Conservation (phyloP, 2,888 invertebrate species). For the Megaustenia siamemsis region DNA sequence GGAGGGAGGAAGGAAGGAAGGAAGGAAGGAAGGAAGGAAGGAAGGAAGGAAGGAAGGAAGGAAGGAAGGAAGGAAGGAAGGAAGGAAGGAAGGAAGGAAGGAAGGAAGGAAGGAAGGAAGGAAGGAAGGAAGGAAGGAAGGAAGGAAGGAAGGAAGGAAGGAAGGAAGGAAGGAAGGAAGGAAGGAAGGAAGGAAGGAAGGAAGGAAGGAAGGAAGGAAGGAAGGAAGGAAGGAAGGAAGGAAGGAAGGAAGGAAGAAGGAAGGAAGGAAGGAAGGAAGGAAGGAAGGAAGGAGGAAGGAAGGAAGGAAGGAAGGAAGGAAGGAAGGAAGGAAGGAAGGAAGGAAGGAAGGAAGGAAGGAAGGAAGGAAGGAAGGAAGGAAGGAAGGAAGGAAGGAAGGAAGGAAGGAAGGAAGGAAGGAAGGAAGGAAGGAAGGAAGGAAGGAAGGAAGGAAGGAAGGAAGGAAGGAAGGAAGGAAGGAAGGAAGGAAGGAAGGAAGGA, state of each 20-base stretch:
- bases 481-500: background rate
- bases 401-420: background rate
- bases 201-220: background rate
- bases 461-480: background rate
- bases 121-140: background rate
- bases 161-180: background rate
- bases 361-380: background rate
- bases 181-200: background rate
- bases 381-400: background rate
- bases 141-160: background rate
- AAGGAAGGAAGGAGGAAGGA: background rate
- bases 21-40: background rate
- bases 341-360: background rate
- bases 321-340: background rate
- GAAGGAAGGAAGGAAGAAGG: background rate
- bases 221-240: too few relatives aligned
- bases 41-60: background rate
- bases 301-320: background rate
- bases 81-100: background rate
- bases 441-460: background rate
- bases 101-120: background rate
- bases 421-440: background rate
- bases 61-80: background rate
- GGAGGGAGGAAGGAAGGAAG: background rate
- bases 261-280: background rate